Evolutionary conservation across 2,888 invertebrate genomes (phyloP).

Genomic region (Rotaria sp.): DNA sequence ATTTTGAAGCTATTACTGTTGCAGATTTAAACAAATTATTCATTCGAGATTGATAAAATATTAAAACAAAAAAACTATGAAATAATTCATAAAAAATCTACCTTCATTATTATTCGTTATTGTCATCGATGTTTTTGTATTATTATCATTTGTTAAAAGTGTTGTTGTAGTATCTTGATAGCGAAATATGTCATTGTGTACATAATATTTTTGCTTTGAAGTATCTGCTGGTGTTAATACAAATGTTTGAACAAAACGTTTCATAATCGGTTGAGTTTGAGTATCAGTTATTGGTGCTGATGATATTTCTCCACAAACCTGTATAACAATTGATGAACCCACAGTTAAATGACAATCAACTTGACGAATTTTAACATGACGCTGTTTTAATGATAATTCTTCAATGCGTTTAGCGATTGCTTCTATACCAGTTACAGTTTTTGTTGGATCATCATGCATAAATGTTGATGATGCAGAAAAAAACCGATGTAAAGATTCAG

Average conservation of each 20-base stretch:
- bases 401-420: slow-evolving; percentile 91
- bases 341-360: slow-evolving; percentile 90
- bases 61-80: too few species aligned
- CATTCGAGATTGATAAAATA: too few species aligned
- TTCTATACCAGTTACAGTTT: slow-evolving; percentile 59
- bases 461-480: slow-evolving; percentile 91
- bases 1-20: too few species aligned
- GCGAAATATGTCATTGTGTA: slow-evolving; percentile 95
- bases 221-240: slow-evolving; percentile 73
- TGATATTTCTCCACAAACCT: slow-evolving; percentile 85
- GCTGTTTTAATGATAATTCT: slow-evolving; percentile 86
- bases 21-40: too few species aligned
- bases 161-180: slow-evolving; percentile 67
- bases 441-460: slow-evolving; percentile 67
- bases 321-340: slow-evolving; percentile 86
- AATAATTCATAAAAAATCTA: not conserved
- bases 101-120: not conserved
- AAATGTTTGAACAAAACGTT: slow-evolving; percentile 94
- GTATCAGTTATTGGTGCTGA: slow-evolving; percentile 76
- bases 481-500: slow-evolving; percentile 61
- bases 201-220: slow-evolving; percentile 93
- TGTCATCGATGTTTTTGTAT: not conserved
- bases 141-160: not conserved
- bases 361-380: slow-evolving; percentile 92
- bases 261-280: slow-evolving; percentile 61